Percentiles rank a stretch among this genome's conserved stretches.
Evolutionary conservation across 2,113 vertebrate genomes (phyloP).

Genomic region (Platycercus adscitus): DNA sequence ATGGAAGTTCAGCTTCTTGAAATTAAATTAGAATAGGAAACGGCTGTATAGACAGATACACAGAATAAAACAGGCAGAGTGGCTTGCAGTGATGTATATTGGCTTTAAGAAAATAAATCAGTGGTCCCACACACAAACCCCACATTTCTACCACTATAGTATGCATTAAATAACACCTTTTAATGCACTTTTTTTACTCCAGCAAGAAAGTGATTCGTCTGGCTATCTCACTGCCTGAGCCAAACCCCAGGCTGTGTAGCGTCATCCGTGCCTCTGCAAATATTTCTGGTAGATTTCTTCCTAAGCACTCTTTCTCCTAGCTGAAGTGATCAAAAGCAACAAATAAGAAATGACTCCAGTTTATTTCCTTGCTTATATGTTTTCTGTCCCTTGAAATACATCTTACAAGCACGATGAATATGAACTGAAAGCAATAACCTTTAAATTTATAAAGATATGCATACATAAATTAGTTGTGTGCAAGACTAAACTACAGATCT

Average conservation of each 20-base stretch:
- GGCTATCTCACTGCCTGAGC: neutral
- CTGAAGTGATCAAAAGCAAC: neutral
- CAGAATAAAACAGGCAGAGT: neutral
- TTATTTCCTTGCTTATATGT: neutral
- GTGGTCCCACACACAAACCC: neutral
- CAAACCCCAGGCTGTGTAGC: neutral
- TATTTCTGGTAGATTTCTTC: conserved; percentile 28
- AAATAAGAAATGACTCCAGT: neutral
- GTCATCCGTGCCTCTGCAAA: neutral
- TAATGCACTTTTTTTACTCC: neutral
- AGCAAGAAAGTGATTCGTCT: conserved; percentile 22
- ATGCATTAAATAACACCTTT: conserved; percentile 33
- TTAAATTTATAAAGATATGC: neutral
- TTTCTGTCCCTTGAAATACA: neutral
- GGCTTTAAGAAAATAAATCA: neutral
- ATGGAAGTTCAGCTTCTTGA: neutral
- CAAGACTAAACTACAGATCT: neutral
- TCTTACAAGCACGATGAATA: neutral
- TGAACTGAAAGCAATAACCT: neutral
- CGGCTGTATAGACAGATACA: neutral
- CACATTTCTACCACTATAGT: neutral
- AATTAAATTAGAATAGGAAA: neutral
- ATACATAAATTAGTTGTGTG: neutral
- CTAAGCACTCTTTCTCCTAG: conserved; percentile 1
- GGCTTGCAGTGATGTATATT: neutral